These are phyloP conservation scores for Muscicapa adusta DNA, from an alignment of 2,113 vertebrate species.

Conservation along the genomic window DNA sequence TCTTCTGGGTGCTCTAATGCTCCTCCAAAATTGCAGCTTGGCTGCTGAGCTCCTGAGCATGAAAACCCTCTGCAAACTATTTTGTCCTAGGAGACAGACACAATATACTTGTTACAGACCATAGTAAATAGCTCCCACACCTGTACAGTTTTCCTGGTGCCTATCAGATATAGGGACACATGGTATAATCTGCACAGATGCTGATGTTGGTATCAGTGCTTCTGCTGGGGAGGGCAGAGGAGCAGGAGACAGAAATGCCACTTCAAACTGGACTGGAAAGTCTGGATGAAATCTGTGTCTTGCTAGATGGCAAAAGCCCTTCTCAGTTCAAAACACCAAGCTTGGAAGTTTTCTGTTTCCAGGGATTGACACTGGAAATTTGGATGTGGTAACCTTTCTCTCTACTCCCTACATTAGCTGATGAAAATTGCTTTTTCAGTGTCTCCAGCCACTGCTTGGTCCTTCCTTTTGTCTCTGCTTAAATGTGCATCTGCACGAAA, in stretches of 20 bases:
- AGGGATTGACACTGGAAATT: background rate
- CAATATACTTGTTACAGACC: background rate
- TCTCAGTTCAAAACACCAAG: background rate
- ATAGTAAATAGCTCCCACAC: background rate
- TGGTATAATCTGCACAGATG: background rate
- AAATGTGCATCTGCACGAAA: background rate
- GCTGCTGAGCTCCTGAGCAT: background rate
- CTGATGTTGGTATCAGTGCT: background rate
- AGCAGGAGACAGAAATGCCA: background rate
- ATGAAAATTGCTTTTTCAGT: background rate
- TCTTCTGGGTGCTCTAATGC: background rate
- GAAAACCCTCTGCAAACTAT: background rate
- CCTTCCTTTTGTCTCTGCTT: background rate
- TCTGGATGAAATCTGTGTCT: background rate
- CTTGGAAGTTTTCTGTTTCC: background rate
- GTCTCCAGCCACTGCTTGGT: background rate
- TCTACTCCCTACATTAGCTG: background rate
- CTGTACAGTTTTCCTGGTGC: background rate
- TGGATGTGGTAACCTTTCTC: background rate
- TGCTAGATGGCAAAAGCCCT: background rate
- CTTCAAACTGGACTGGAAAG: background rate
- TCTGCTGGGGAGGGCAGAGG: background rate
- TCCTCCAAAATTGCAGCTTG: background rate
- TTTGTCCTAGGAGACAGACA: background rate
- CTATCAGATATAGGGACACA: background rate